A percentile compares a stretch with the other conserved stretches of the same genome.
Conservation (phyloP, 1,140 invertebrate genomes). For the Tribolium madens region DNA sequence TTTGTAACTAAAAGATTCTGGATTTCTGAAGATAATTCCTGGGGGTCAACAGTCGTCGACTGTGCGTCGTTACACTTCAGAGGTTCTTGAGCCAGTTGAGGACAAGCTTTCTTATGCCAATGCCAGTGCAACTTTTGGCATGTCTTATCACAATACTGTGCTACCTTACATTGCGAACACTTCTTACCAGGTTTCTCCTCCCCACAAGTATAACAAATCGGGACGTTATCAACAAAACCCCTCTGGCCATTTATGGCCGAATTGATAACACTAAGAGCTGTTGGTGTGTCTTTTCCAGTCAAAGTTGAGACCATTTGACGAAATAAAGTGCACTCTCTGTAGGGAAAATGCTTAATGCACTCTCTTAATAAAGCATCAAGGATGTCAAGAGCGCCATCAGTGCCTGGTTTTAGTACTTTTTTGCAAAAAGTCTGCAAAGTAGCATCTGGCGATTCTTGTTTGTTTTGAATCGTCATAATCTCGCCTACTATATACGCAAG, state of each 20-base stretch:
- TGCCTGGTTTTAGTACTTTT: slow-evolving; percentile 81
- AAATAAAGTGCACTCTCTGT: slow-evolving; percentile 86
- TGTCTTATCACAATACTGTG: slow-evolving; percentile 92
- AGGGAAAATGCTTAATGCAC: slow-evolving; percentile 88
- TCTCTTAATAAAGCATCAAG: slow-evolving; percentile 88
- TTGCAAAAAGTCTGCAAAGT: slow-evolving; percentile 79
- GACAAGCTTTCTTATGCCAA: slow-evolving; percentile 91
- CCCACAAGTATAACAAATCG: slow-evolving; percentile 88
- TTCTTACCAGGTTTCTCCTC: slow-evolving; percentile 91
- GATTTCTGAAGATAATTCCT: slow-evolving; percentile 52
- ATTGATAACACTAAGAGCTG: slow-evolving; percentile 80
- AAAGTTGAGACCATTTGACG: slow-evolving; percentile 83
- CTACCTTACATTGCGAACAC: slow-evolving; percentile 95
- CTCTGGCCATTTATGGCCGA: slow-evolving; percentile 91
- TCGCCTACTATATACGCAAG: slow-evolving; percentile 81
- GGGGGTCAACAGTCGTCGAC: slow-evolving; percentile 53
- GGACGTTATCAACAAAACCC: slow-evolving; percentile 78
- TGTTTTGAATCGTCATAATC: slow-evolving; percentile 69
- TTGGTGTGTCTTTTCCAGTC: slow-evolving; percentile 77
- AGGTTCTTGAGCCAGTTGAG: slow-evolving; percentile 67
- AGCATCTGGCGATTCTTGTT: slow-evolving; percentile 75
- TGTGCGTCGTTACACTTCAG: background rate
- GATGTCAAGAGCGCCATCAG: slow-evolving; percentile 81
- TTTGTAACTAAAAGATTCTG: slow-evolving; percentile 51
- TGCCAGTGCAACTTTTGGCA: slow-evolving; percentile 98